Evolutionary conservation across 2,113 vertebrate genomes (phyloP), one percentile per base, ranked within the genome.

Genomic region (Hipposideros armiger): DNA sequence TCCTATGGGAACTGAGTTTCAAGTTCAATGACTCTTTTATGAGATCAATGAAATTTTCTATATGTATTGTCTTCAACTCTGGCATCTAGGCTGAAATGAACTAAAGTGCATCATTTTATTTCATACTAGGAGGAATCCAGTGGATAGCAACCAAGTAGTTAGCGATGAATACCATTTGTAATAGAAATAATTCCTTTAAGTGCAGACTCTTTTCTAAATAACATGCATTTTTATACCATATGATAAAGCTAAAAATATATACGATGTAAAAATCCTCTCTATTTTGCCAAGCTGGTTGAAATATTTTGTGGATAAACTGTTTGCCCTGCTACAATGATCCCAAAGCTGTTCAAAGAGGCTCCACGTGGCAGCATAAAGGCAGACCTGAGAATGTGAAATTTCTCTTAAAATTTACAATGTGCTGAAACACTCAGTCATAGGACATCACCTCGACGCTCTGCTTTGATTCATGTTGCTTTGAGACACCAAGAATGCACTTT

Each of bases 131-230:
- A 91, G 40, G 60, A 52, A 47, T 88, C 64, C 4, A 85, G 45
- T 83, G 24, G 69, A 30, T 64, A 93, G 72, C 81, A 78, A 76
- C 74, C 54, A 86, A 74, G 32, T 62, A 78, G 13, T 77, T 20
- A 82, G 42, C 72, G 32, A 93, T 36, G 36, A 95, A 64, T 95
- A 81, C 11, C 45, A 93, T 40, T 85, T 66, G 32, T 56, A 95
- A 94, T n/a, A 94, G 81, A 95, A 93, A 54, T 62, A 86, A 91
- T 72, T 90, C 67, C 69, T 78, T 62, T 70, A 94, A 66, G 15
- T 87, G 28, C 1, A 93, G 81, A 73, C 32, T 92, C 42, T 54
- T 93, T 91, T 87, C 90, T 91, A 97, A 90, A 89, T 78, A 92
- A 73, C 78, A 66, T 32, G 28, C 69, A 90, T 69, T 87, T 81